Evolutionary conservation across 2,888 invertebrate species (phyloP), one percentile per base, ranked within the genome.

Genomic region (Lobophora halterata): DNA sequence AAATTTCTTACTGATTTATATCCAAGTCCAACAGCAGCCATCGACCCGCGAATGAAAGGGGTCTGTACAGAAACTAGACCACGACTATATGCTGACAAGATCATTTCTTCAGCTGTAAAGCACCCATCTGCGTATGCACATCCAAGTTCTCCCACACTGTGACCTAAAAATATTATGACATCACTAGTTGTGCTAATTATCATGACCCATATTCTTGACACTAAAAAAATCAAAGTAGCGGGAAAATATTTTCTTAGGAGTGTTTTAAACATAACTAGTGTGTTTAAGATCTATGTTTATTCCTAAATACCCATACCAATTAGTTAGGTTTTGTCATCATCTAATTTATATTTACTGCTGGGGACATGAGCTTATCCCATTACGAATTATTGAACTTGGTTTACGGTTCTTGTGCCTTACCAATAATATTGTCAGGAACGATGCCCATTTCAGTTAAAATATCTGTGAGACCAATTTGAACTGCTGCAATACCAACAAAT

Each of bases 81-180:
- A 54, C 95, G 89, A 60, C 92, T 93, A 71, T 95, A 95, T 0
- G 96, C 92, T 5, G 92, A 88, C 10, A 94, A 70, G 29, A 96
- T 91, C 79, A 94, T 93, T 75, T 96, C 93, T 61, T 95, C 93
- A 1, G 92, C 90, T 0, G 95, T 94, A 41, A 97, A 89, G 44
- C 94, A 93, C 0, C 95, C 95, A 72, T 97, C 97, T 3, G 95
- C 96, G 71, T 97, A 97, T 0, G 94, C 96, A 71, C 97, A 97
- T 2, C 95, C 96, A 13, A 97, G 81, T 73, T 98, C 97, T 27
- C 97, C 97, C 0, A 95, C 94, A 5, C 97, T 97, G 71, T 97
- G 97, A 0, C 97, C 96, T 78, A 30, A 2, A 26, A 29, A 9
- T 27, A 25, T 25, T 12, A 13, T 4, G 12, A n/a, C n/a, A n/a